These are phyloP conservation scores for Zingel zingel DNA, from an alignment of 2,113 vertebrate species.

Conservation along the genomic window DNA sequence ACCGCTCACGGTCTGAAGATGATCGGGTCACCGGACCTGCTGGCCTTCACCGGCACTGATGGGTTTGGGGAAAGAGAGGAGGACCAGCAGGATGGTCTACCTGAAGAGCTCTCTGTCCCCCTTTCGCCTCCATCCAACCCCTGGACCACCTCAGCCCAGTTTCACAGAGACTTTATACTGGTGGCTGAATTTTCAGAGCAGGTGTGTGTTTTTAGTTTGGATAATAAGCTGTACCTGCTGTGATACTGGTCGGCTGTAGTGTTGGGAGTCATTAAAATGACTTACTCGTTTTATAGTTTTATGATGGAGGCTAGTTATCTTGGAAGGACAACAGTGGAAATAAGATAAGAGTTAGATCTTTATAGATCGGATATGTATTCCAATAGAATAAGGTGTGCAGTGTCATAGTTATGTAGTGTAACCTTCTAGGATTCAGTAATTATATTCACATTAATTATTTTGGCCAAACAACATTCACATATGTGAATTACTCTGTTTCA, in stretches of 20 bases:
- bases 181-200: conserved; percentile 97
- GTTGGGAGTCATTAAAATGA: neutral
- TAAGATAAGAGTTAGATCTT: neutral
- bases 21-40: conserved; percentile 96
- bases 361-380: neutral
- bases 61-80: conserved; percentile 84
- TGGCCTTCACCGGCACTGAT: conserved; percentile 92
- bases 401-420: neutral
- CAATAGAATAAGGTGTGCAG: neutral
- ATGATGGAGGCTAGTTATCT: neutral
- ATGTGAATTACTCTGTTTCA: neutral
- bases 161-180: conserved; percentile 93
- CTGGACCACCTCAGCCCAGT: conserved; percentile 89
- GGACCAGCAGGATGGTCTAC: conserved; percentile 76
- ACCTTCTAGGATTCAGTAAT: neutral
- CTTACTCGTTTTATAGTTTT: too few relatives aligned
- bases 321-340: neutral
- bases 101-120: conserved; percentile 91
- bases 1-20: conserved; percentile 78
- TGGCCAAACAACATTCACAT: neutral
- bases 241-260: neutral
- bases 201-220: conserved; percentile 62
- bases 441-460: too few relatives aligned
- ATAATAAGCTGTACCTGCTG: neutral
- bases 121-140: conserved; percentile 86